Percentiles rank a stretch among this genome's conserved stretches.
phyloP scores from a whole-genome alignment of 2,797 vertebrate species.

The Vespertilio murinus region DNA sequence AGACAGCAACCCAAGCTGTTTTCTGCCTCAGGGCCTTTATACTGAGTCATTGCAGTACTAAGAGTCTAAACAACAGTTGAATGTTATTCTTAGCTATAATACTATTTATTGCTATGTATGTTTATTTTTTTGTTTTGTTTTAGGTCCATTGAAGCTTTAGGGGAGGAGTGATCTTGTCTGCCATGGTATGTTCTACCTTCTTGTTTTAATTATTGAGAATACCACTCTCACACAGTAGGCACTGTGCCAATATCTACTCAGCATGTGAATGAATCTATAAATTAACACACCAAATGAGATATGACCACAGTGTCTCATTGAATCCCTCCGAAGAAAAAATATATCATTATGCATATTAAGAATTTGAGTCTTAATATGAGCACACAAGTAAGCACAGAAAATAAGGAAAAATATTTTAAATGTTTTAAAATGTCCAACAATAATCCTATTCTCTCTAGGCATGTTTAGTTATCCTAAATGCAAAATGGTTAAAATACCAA shows the following conservation, averaged over 20 bases:
- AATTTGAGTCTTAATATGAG: conserved; percentile 11
- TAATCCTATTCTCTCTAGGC: not conserved
- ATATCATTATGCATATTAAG: not conserved
- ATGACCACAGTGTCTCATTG: not conserved
- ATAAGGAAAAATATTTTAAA: not conserved
- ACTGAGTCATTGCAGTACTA: not conserved
- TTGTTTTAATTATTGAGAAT: not conserved
- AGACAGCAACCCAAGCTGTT: not conserved
- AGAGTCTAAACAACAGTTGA: not conserved
- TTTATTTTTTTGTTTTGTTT: not conserved
- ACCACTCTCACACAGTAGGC: not conserved
- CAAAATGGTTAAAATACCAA: not conserved
- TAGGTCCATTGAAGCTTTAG: not conserved
- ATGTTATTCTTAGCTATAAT: not conserved
- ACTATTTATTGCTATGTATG: not conserved
- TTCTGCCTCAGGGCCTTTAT: not conserved
- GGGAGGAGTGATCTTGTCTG: not conserved
- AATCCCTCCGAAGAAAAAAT: not conserved
- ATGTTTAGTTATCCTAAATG: not conserved
- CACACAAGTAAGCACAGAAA: not conserved
- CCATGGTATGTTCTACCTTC: not conserved
- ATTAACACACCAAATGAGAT: not conserved
- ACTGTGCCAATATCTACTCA: not conserved
- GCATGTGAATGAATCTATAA: not conserved
- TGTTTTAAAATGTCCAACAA: not conserved